Base-by-base conservation (phyloP, 2,888 invertebrate species). In the Muscina levida region DNA sequence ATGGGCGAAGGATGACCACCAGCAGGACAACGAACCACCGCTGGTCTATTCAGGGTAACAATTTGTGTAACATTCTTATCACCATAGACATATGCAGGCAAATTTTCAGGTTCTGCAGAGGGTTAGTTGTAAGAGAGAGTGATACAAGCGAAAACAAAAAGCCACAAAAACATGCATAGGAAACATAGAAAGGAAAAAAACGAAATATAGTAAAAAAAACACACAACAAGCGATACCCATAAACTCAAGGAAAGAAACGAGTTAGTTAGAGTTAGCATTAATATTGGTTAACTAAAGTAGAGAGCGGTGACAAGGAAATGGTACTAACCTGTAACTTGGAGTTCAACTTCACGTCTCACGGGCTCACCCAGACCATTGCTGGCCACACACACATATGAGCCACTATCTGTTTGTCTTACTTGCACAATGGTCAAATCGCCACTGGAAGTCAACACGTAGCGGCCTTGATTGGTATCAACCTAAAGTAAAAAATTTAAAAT, bases 371-470 rank as follows among this genome's bases (percentile, higher is more conserved):
- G 90, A 1, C 93, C 93, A 90, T 98, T 98, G 87, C 95, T 94
- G 0, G 97, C 98, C 8, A 94, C 92, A 87, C 98, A 98, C 72
- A 95, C 93, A 89, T 98, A 98, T 11, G 94, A 93, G 44, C 97
- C 98, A 24, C 94, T 93, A 90, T 98, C 98, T 72, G 94, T 93
- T 83, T 93, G 93, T 87, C 94, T 94, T 31, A 97, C 92, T 48
- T 95, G 95, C 15, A 96, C 93, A 81, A 98, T 97, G 89, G 97
- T 95, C 70, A 97, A 91, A 1, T 96, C 93, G 15, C 96, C 95
- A 85, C 95, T 95, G 2, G 91, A 93, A 0, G 93, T 91, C 48
- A 93, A 89, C 77, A 96, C 92, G 89, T 95, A 95, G 77, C 96
- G 93, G 24, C 94, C 95, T 82, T 93, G 93, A 57, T 93, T 92